Base-by-base conservation (phyloP, 2,888 invertebrate species). In the Spatulosminthurus flaviceps region DNA sequence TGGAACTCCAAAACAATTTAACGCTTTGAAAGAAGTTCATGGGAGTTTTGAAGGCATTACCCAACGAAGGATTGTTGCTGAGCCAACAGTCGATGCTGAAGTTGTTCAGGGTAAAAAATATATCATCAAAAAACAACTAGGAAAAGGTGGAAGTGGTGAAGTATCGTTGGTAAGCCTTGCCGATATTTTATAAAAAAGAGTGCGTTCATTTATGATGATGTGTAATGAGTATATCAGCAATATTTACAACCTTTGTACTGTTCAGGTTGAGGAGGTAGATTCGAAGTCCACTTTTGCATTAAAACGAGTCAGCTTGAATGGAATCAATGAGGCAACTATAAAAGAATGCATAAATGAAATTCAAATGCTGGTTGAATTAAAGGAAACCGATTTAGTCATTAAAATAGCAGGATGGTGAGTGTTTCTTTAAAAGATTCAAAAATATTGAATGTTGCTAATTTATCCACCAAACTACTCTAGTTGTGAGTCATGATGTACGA, bases 321-420 rank as follows among this genome's bases (percentile, higher is more conserved):
- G 91, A 19, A 88, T 89, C 26, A 95, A 95, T 87, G 90, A 91
- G 73, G 90, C 91, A 16, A 90, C 93, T 29, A 92, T 93, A 0
- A 90, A 92, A 83, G 94, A 95, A 41, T 97, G 94, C 87, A 89
- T 94, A 82, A 96, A 98, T 86, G 98, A 98, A 89, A 94, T 97
- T 70, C 90, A 92, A 79, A 89, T 97, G 84, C 89, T 98, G 81
- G 89, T 92, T 60, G 92, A 92, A 86, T 89, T 98, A 51, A 95
- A 96, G 88, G 92, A 92, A 82, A 94, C 94, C 80, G 91, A 92
- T 79, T 91, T 93, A 85, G 93, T 98, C 80, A 93, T 98, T 84
- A 91, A 91, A 82, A 92, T 98, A 87, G 93, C 91, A 88, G 95
- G 95, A 87, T 95, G 92, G 97, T 97, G 88, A 92, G 94, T 92